Base-by-base conservation (phyloP, 2,888 invertebrate genomes). In the Amblyjoppa proteus region DNA sequence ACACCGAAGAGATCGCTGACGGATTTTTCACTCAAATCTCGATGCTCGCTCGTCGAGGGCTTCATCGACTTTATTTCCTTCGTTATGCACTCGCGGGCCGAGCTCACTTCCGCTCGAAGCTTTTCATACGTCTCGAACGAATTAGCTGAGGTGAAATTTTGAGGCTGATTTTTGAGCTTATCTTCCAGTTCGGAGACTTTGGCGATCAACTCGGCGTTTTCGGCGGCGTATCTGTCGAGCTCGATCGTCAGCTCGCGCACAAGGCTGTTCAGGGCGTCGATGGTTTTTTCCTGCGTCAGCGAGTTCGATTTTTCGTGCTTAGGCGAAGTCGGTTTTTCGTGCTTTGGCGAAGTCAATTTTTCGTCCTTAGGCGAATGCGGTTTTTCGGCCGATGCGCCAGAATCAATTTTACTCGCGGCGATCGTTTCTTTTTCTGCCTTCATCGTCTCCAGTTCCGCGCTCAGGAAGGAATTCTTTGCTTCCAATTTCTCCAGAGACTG, bases 171-270 rank as follows among this genome's bases (percentile, higher is more conserved):
- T 66, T 83, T 53, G 6, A 87, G 34, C 3, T 58, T 58, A 1
- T 68, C 34, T 94, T 94, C 28, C 68, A 88, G 51, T 88, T 88
- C 89, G 91, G 93, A 89, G n/a, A 95, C 85, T 88, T 94, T 93
- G 86, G 93, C 93, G 83, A 93, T 95, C 3, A 96, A 92, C 45
- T 92, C 90, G 73, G 96, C 95, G 25, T 93, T 93, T 87, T 96
- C 96, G 5, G 69, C 74, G 2, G 85, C 66, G 25, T 66, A 88
- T 61, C 84, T 85, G 4, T 77, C 85, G 20, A 90, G 41, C 3
- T 85, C 87, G 0, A 85, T 87, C 2, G 83, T 83, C 5, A 89
- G 31, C 49, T 84, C 76, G 9, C 83, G 58, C 16, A 87, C 1
- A 80, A 81, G 66, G 38, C 53, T 28, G 45, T 79, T 84, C 51